These are phyloP conservation scores for Ophthalmolycus amberensis DNA, from an alignment of 2,113 vertebrate genomes.

Conservation along the genomic window DNA sequence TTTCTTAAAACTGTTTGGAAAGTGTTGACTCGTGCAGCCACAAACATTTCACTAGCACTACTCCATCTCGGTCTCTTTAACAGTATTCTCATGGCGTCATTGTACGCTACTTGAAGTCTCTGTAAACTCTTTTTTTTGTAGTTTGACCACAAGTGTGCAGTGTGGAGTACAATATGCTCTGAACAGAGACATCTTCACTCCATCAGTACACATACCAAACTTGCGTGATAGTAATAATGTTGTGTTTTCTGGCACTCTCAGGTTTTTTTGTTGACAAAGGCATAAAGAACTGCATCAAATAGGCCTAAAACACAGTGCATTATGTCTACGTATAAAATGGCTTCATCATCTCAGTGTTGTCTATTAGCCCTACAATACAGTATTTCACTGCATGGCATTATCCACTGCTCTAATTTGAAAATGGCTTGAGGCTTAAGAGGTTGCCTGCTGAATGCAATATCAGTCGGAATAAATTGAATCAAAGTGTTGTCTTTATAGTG, in stretches of 20 bases:
- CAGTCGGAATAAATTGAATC: constrained; percentile 41
- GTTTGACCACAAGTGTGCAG: too few relatives aligned
- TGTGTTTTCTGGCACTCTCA: not conserved
- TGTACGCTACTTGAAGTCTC: too few relatives aligned
- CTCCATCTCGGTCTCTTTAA: too few relatives aligned
- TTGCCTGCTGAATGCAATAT: constrained; percentile 43
- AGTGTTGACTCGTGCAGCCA: too few relatives aligned
- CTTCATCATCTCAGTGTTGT: constrained; percentile 24
- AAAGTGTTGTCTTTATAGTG: constrained; percentile 45
- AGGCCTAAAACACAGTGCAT: not conserved
- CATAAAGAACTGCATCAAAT: not conserved
- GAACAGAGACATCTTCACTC: too few relatives aligned
- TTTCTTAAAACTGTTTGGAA: too few relatives aligned
- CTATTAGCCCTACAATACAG: constrained; percentile 29
- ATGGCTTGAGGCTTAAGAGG: constrained; percentile 41
- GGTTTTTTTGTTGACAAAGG: not conserved
- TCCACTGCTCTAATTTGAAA: constrained; percentile 52
- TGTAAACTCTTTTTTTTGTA: too few relatives aligned
- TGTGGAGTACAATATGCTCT: too few relatives aligned
- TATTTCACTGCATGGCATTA: constrained; percentile 40
- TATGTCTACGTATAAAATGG: not conserved
- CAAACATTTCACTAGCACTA: too few relatives aligned
- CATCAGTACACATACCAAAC: too few relatives aligned
- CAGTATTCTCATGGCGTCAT: too few relatives aligned
- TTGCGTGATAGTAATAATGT: not conserved